Conservation (phyloP, 2,797 vertebrate genomes). For the Merluccius polli region DNA sequence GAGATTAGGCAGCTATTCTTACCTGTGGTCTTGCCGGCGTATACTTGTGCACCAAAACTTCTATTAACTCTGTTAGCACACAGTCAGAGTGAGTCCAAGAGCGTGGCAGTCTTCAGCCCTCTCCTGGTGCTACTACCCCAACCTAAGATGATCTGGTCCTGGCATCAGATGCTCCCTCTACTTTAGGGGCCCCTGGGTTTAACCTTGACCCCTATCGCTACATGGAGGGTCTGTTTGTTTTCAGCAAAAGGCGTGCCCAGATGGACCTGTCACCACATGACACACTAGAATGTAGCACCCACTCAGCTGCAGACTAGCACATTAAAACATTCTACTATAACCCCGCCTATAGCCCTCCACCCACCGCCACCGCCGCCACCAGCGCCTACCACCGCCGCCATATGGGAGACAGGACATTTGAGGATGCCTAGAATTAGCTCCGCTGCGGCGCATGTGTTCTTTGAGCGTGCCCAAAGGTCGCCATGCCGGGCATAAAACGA, state of each 20-base stretch:
- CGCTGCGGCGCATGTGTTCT: conserved; percentile 19
- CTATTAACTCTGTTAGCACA: not conserved
- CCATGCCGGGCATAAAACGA: conserved; percentile 15
- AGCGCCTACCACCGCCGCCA: conserved; percentile 18
- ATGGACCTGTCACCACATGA: conserved; percentile 74
- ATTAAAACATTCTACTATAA: conserved; percentile 38
- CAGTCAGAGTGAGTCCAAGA: not conserved
- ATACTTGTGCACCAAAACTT: not conserved
- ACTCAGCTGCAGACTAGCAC: conserved; percentile 63
- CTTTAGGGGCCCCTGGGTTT: conserved; percentile 33
- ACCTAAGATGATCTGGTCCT: conserved; percentile 28
- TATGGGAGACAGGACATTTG: conserved; percentile 29
- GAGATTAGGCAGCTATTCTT: not conserved
- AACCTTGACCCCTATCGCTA: conserved; percentile 55
- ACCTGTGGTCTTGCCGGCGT: not conserved
- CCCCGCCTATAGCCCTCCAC: not conserved
- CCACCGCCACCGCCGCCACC: conserved; percentile 4
- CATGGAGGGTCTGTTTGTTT: conserved; percentile 62
- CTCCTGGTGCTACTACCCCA: conserved; percentile 23
- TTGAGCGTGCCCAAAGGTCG: conserved; percentile 18
- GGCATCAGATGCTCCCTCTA: not conserved
- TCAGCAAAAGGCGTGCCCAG: conserved; percentile 55
- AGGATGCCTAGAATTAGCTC: conserved; percentile 33
- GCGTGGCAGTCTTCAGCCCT: not conserved
- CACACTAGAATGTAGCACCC: conserved; percentile 77